Evolutionary conservation across 2,888 invertebrate genomes (phyloP).

Genomic region (Euproctis similis): DNA sequence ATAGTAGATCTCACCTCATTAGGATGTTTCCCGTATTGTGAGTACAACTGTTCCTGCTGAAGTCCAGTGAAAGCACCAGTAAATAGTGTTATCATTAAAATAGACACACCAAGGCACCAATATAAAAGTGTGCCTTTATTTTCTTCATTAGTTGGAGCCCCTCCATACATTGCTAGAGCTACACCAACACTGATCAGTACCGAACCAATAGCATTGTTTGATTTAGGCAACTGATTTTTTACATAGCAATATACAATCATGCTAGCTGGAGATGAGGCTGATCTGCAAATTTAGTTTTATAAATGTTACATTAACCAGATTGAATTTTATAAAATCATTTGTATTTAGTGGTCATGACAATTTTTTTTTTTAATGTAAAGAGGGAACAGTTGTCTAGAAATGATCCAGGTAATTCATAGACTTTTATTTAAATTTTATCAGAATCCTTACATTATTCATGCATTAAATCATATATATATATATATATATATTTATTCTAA

Average conservation of each 20-base stretch:
- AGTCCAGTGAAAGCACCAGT: slow-evolving; percentile 62
- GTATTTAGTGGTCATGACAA: too few relatives aligned
- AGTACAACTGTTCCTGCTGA: slow-evolving; percentile 59
- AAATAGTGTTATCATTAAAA: slow-evolving; percentile 47
- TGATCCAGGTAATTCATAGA: too few relatives aligned
- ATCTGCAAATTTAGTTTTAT: too few relatives aligned
- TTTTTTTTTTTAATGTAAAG: too few relatives aligned
- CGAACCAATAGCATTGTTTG: slow-evolving; percentile 51
- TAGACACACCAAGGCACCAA: slow-evolving; percentile 58
- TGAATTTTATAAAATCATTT: too few relatives aligned
- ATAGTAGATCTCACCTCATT: slow-evolving; percentile 45
- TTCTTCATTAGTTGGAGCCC: slow-evolving; percentile 46
- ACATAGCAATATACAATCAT: slow-evolving; percentile 59
- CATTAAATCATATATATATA: too few relatives aligned
- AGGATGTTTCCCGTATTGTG: slow-evolving; percentile 62
- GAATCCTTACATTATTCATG: too few relatives aligned
- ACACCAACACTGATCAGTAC: slow-evolving; percentile 56
- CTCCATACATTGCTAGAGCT: slow-evolving; percentile 57
- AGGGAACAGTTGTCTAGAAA: too few relatives aligned
- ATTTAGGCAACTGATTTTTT: slow-evolving; percentile 46
- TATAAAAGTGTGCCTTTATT: slow-evolving; percentile 44
- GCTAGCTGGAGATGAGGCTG: slow-evolving; percentile 63
- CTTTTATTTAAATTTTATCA: too few relatives aligned
- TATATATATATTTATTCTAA: too few relatives aligned
- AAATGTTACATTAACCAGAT: too few relatives aligned